phyloP scores from a whole-genome alignment of 2,797 vertebrate genomes.

The Margarornis squamiger region DNA sequence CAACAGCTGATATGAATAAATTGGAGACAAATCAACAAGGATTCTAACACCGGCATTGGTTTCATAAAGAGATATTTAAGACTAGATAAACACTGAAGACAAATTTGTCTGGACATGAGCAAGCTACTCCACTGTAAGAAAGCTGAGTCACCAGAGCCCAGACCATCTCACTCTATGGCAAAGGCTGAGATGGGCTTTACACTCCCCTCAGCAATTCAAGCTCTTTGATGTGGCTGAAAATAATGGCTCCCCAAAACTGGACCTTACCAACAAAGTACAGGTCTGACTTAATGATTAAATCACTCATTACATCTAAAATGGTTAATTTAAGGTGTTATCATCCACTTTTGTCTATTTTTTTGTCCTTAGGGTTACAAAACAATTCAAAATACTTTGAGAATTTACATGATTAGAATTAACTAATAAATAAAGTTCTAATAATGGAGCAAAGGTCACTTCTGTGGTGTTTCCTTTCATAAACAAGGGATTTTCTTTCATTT shows the following conservation, averaged over 20 bases:
- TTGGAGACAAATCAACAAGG: not conserved
- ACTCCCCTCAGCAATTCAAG: not conserved
- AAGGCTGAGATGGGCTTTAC: not conserved
- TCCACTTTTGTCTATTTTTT: not conserved
- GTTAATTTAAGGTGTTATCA: not conserved
- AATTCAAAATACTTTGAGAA: not conserved
- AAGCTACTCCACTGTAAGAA: not conserved
- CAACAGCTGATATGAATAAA: not conserved
- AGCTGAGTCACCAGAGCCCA: not conserved
- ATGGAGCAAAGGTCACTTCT: not conserved
- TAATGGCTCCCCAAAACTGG: not conserved
- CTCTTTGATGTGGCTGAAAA: not conserved
- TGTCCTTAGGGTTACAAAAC: not conserved
- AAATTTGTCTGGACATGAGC: not conserved
- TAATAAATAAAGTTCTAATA: slow-evolving; percentile 13
- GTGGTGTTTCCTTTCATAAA: not conserved
- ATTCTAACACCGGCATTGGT: not conserved
- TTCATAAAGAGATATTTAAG: not conserved
- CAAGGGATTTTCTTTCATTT: not conserved
- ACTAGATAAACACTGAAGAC: not conserved
- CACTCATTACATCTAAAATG: not conserved
- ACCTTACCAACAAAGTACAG: not conserved
- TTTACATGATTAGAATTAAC: not conserved
- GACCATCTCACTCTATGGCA: not conserved
- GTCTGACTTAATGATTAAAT: not conserved